Conservation (phyloP, 64 coral and sea anemone genomes). For the Porites australiensis region DNA sequence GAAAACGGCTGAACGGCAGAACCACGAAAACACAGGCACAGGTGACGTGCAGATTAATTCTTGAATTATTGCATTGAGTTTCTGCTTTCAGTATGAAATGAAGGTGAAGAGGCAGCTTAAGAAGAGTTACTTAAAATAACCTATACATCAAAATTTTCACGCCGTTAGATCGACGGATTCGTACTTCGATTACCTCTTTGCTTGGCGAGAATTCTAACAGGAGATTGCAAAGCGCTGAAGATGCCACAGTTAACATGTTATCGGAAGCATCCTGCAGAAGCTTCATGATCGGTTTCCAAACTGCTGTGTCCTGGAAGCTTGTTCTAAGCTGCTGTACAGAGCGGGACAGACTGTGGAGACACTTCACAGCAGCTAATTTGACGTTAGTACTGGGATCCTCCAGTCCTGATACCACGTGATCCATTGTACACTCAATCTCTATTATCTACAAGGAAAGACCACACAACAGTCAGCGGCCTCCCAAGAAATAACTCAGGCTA, state of each 20-base stretch:
- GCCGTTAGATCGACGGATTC: too few species aligned
- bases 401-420: conserved; percentile 96
- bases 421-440: conserved; percentile 93
- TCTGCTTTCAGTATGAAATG: too few species aligned
- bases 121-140: too few species aligned
- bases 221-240: conserved; percentile 97
- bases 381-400: conserved; percentile 88
- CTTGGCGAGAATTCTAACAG: conserved; percentile 96
- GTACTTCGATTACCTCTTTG: conserved; percentile 82
- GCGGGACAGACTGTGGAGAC: conserved; percentile 96
- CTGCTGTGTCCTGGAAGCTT: conserved; percentile 96
- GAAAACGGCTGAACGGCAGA: too few species aligned
- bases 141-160: too few species aligned
- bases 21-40: too few species aligned
- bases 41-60: too few species aligned
- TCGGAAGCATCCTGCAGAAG: conserved; percentile 90
- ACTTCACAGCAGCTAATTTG: conserved; percentile 94
- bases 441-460: conserved; percentile 74
- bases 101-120: too few species aligned
- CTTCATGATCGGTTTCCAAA: conserved; percentile 98
- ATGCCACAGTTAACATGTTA: conserved; percentile 95
- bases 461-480: too few species aligned
- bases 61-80: too few species aligned
- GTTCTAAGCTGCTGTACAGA: conserved; percentile 96
- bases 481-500: too few species aligned